Base-by-base conservation (phyloP, 2,888 invertebrate genomes). In the Polietes domitor region DNA sequence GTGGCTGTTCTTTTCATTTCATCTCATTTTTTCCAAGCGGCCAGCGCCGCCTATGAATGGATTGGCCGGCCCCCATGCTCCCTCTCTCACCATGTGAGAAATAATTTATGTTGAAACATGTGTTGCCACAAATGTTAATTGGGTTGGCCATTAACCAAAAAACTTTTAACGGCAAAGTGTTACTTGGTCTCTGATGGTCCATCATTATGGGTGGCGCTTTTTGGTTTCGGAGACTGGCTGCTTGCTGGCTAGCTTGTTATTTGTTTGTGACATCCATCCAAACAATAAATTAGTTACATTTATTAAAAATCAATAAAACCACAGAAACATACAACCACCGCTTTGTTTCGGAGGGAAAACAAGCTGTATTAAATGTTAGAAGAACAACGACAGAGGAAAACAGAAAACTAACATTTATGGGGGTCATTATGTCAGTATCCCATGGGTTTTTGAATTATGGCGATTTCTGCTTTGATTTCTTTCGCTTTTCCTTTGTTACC, bases 221-320 rank as follows among this genome's bases (percentile, higher is more conserved):
- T 41, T 71, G 24, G 15, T 19, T 9, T 53, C 65, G 65, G 43
- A 43, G 12, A n/a, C n/a, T 21, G 43, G 19, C 41, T 37, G 21
- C 19, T 65, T 37, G 68, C 12, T 41, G 6, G 63, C 4, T 19
- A 17, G 12, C 19, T 41, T 65, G 21, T 15, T 65, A 12, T 43
- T 15, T 61, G 61, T 72, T 63, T 65, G 37, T 73, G 58, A 58
- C 47, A 68, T 77, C 55, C 47, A 43, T 21, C 12, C 41, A 68
- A 58, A 61, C 21, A 77, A 78, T 75, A 82, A 78, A 82, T 82
- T 78, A 75, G 61, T 71, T 9, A 75, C 74, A 78, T 78, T 75
- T 78, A 78, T 71, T 82, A 71, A 47, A 82, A 71, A 74, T 65
- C 53, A 75, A 82, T 78, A 63, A 78, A 77, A 77, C 17, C 26